Evolutionary conservation across 2,888 invertebrate genomes (phyloP).

Genomic region (Muschampia plurimacula): DNA sequence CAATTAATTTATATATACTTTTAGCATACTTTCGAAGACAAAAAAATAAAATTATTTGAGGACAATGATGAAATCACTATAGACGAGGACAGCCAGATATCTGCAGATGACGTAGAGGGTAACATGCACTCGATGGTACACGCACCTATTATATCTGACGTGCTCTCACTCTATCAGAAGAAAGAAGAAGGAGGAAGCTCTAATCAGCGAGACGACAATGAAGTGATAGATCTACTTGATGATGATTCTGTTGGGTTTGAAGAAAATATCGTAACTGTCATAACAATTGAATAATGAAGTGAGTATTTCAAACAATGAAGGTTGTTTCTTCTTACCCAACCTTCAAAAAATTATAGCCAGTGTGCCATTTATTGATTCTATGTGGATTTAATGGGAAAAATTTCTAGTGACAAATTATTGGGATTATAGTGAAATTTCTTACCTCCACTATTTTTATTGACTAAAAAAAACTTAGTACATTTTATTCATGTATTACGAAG

Average conservation of each 20-base stretch:
- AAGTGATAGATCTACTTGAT: slow-evolving; percentile 59
- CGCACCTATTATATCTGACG: slow-evolving; percentile 77
- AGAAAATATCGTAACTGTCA: slow-evolving; percentile 51
- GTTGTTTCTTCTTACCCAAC: neutral
- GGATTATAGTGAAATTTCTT: neutral
- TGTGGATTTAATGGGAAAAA: neutral
- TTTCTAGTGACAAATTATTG: neutral
- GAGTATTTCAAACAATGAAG: neutral
- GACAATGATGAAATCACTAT: slow-evolving; percentile 41
- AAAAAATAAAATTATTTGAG: slow-evolving; percentile 18
- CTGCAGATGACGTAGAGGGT: slow-evolving; percentile 54
- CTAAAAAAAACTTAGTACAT: neutral
- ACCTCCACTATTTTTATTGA: neutral
- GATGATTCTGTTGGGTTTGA: slow-evolving; percentile 62
- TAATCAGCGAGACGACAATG: slow-evolving; percentile 34
- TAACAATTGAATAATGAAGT: slow-evolving; percentile 63
- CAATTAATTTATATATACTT: too few species aligned
- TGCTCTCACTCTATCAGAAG: slow-evolving; percentile 69
- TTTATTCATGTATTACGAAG: neutral
- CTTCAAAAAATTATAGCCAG: neutral
- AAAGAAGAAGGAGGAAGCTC: slow-evolving; percentile 47
- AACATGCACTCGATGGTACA: slow-evolving; percentile 62
- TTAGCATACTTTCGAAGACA: slow-evolving; percentile 35
- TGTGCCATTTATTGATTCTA: slow-evolving; percentile 3
- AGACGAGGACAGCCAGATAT: slow-evolving; percentile 55